Conservation (phyloP, 2,888 invertebrate genomes). For the Philereme transversata region DNA sequence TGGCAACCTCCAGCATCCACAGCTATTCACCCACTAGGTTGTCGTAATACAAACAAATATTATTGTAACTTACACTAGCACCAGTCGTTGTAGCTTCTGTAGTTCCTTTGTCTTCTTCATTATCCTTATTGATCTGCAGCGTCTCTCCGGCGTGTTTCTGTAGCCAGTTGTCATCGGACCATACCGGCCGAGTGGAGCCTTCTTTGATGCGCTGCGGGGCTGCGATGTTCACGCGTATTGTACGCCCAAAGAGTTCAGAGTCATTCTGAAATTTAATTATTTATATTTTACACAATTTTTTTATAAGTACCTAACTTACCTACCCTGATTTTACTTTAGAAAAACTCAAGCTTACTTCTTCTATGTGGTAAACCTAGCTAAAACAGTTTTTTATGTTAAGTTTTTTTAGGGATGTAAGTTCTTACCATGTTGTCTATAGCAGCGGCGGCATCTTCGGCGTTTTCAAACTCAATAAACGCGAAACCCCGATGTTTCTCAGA, state of each 20-base stretch:
- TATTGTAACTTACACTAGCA: slow-evolving; percentile 43
- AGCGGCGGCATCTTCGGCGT: slow-evolving; percentile 98
- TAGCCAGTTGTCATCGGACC: slow-evolving; percentile 99
- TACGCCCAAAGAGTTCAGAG: slow-evolving; percentile 97
- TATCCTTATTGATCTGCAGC: slow-evolving; percentile 79
- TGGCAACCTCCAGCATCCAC: no score
- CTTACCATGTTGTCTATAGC: slow-evolving; percentile 99
- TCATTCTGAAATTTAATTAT: slow-evolving; percentile 90
- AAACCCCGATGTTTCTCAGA: slow-evolving; percentile 99
- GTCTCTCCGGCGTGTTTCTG: slow-evolving; percentile 98
- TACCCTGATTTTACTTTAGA: no score
- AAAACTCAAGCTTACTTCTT: no score
- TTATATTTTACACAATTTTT: neutral
- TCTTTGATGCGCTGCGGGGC: slow-evolving; percentile 98
- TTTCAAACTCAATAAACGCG: slow-evolving; percentile 99
- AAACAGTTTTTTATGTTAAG: neutral
- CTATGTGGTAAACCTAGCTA: no score
- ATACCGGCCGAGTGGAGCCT: slow-evolving; percentile 96
- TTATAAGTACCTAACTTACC: neutral
- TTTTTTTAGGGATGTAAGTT: neutral
- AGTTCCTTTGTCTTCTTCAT: slow-evolving; percentile 53
- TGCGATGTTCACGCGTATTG: slow-evolving; percentile 97
- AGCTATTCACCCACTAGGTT: no score
- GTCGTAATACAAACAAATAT: no score
- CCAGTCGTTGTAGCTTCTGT: slow-evolving; percentile 47